These are phyloP conservation scores for Epizoanthus fatuus DNA, from an alignment of 92 coral and sea anemone species.

Conservation along the genomic window DNA sequence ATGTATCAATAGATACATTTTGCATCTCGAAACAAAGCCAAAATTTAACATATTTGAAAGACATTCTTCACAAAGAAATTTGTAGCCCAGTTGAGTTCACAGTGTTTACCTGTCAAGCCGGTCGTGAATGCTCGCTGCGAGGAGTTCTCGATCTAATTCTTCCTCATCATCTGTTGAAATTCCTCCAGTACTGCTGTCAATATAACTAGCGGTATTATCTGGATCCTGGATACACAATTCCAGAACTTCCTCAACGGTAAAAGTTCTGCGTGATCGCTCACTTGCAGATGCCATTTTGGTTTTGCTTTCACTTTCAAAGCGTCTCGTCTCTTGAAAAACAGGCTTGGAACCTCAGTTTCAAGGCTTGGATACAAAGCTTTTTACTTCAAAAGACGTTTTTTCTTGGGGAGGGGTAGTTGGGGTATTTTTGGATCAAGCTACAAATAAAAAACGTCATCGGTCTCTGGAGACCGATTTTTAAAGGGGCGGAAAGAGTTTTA, in stretches of 20 bases:
- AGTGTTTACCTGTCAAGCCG: too few relatives aligned
- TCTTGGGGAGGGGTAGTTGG: conserved; percentile 15
- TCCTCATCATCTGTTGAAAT: conserved; percentile 1
- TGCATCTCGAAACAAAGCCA: too few relatives aligned
- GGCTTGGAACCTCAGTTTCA: conserved; percentile 17
- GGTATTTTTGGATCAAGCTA: conserved; percentile 5
- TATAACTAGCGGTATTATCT: not conserved
- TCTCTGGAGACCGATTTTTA: conserved; percentile 23
- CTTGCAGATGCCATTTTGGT: conserved; percentile 20
- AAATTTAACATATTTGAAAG: too few relatives aligned
- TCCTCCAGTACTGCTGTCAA: conserved; percentile 2
- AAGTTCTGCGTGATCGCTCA: conserved; percentile 12
- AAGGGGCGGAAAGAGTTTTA: conserved; percentile 18
- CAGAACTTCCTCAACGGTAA: conserved; percentile 1
- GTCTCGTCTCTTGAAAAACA: conserved; percentile 2
- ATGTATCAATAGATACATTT: too few relatives aligned
- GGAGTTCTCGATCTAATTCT: conserved; percentile 11
- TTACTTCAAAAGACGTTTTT: conserved; percentile 3
- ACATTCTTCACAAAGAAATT: too few relatives aligned
- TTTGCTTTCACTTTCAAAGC: conserved; percentile 12
- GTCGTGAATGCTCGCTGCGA: too few relatives aligned
- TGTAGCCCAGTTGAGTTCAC: too few relatives aligned
- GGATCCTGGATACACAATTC: not conserved
- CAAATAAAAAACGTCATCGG: conserved; percentile 19
- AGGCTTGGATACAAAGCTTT: conserved; percentile 16